These are phyloP conservation scores for Procambarus clarkii DNA, from an alignment of 1,140 invertebrate genomes.

Conservation along the genomic window DNA sequence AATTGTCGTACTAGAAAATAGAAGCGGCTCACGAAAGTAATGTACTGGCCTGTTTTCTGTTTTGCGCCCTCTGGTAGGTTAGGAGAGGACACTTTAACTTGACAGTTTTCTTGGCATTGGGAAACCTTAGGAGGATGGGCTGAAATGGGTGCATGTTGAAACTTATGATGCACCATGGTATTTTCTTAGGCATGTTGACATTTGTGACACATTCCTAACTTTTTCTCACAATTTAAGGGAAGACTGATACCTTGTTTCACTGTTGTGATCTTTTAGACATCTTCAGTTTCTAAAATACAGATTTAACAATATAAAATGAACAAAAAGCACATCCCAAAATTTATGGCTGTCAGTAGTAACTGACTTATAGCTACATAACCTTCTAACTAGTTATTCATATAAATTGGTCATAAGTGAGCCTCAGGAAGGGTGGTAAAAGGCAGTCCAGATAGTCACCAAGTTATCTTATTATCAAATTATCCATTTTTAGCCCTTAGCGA, in stretches of 20 bases:
- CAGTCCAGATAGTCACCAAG: too few species aligned
- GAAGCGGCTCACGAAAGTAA: too few species aligned
- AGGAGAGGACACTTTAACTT: too few species aligned
- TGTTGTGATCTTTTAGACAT: neutral
- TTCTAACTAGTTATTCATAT: neutral
- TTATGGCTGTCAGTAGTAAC: neutral
- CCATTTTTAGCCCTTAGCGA: too few species aligned
- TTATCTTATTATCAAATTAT: too few species aligned
- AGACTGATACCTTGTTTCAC: neutral
- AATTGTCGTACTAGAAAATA: too few species aligned
- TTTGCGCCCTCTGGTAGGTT: too few species aligned
- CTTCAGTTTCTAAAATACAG: neutral
- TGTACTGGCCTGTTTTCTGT: too few species aligned
- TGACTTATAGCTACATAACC: neutral
- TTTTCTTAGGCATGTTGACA: neutral
- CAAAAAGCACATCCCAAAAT: neutral
- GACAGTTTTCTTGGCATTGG: too few species aligned
- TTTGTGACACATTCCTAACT: neutral
- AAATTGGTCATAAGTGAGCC: neutral
- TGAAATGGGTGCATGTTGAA: too few species aligned
- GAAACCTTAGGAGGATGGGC: too few species aligned
- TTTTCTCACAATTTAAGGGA: neutral
- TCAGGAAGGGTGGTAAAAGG: neutral
- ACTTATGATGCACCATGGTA: too few species aligned
- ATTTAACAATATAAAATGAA: neutral